Base-by-base conservation (phyloP, 2,888 invertebrate genomes). In the Thecophora atra region DNA sequence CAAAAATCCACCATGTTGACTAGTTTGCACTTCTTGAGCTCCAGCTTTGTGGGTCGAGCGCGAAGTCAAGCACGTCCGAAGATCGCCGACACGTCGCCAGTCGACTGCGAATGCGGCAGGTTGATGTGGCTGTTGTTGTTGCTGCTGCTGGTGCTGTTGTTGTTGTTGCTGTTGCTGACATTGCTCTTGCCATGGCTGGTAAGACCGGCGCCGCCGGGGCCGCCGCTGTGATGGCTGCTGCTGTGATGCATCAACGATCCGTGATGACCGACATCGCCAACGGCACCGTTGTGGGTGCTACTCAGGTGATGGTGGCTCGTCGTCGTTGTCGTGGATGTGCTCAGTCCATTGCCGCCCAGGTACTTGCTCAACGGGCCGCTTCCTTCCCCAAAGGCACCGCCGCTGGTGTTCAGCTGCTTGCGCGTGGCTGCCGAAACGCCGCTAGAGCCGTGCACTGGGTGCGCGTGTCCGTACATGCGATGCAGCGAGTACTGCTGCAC, bases 31-130 rank as follows among this genome's bases (percentile, higher is more conserved):
- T 86, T 86, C 79, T 85, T 86, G 77, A 86, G 83, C 80, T 84
- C 84, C 77, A 85, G 78, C 80, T 86, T 85, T 21, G 85, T 84
- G 77, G 86, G 84, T 73, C 85, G 80, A 71, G 83, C 84, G 75
- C 85, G 83, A 78, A 86, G 87, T 91, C 91, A 91, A 90, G 91
- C 90, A 30, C 90, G 87, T 72, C 90, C 90, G 79, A 90, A 86
- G 87, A 91, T 90, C 77, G 90, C 89, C 21, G 90, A 90, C 70
- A 91, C 90, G 84, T 91, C 91, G 30, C 90, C 90, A 8, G 90
- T 90, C 28, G 90, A 90, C 80, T 91, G 91, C 42, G 90, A 91
- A 83, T 91, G 91, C 37, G 90, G 89, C 80, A 90, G 87, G 70
- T 82, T 85, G 52, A 77, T 75, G 70, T 77, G 77, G 56, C 66